Base-by-base conservation (phyloP, 2,888 invertebrate species). In the Tinea semifulvella region DNA sequence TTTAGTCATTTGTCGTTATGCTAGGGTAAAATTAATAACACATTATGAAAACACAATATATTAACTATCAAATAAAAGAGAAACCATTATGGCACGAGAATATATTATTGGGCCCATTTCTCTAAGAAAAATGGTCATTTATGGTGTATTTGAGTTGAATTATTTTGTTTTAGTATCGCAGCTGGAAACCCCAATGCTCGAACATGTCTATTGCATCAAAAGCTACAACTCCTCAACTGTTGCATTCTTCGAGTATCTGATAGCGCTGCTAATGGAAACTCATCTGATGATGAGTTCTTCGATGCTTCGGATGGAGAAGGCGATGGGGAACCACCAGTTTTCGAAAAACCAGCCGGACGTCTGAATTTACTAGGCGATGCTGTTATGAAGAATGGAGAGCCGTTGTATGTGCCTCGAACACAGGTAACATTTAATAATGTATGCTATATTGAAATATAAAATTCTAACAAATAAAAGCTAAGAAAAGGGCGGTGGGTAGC, bases 161-260 rank as follows among this genome's bases (percentile, higher is more conserved):
- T 49, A 25, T 47, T 39, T 45, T 42, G 63, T 72, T 65, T 57
- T 83, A 94, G 94, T 54, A 81, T 96, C 47, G 84, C 89, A n/a
- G 72, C 85, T 39, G 94, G 94, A 8, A 84, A 87, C 53, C 97
- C 97, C 0, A 95, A 96, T 67, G 88, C 92, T 31, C 88, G 93
- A 47, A 91, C 93, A 5, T 96, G 96, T 64, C 82, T 98, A 35
- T 82, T 99, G 10, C 92, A 98, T 71, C 97, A 99, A 73, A 98
- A 98, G 66, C 84, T 99, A 31, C 96, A 96, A 77, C 87, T 92
- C 81, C 70, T 92, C 27, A 92, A 92, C 60, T 88, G 90, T 59
- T 92, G 92, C 66, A 88, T 92, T 52, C 85, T 85, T 49, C 82
- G 89, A 68, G 56, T 81, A 72, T 28, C 53, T 17, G 72, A 68